Evolutionary conservation across 2,113 vertebrate genomes (phyloP).

Genomic region (Bolborhynchus lineola): DNA sequence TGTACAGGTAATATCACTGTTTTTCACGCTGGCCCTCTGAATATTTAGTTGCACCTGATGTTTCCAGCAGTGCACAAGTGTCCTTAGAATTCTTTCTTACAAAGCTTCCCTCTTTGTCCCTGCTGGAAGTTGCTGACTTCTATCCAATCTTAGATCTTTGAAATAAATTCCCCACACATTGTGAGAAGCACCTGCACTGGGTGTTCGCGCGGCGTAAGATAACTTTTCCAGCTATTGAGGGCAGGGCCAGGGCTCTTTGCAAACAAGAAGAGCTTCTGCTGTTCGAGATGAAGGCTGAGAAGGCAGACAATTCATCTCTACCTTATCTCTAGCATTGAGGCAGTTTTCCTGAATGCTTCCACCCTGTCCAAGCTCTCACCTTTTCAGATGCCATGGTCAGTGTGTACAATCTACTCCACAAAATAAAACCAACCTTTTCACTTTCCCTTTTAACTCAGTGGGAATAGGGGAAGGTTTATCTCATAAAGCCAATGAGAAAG

Average conservation of each 20-base stretch:
- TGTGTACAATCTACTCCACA: neutral
- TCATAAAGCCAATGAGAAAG: constrained; percentile 1
- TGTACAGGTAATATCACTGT: neutral
- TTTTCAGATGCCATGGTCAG: constrained; percentile 56
- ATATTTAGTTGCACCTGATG: neutral
- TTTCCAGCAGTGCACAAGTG: neutral
- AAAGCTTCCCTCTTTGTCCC: neutral
- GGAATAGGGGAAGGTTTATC: neutral
- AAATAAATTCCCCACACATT: neutral
- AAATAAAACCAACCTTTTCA: neutral
- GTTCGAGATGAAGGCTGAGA: neutral
- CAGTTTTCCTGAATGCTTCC: fast-evolving
- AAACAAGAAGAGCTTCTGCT: neutral
- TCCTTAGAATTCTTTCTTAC: neutral
- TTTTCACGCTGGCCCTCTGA: neutral
- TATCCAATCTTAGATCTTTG: neutral
- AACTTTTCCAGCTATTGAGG: neutral
- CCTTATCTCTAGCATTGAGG: neutral
- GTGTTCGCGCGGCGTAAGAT: neutral
- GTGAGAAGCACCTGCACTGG: neutral
- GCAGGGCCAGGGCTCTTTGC: neutral
- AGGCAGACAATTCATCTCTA: neutral
- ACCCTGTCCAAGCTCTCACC: constrained; percentile 28
- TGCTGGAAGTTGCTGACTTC: neutral
- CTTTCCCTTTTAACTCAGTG: neutral